phyloP scores from a whole-genome alignment of 1,140 invertebrate species.

The Pygmarrhopalites habei region DNA sequence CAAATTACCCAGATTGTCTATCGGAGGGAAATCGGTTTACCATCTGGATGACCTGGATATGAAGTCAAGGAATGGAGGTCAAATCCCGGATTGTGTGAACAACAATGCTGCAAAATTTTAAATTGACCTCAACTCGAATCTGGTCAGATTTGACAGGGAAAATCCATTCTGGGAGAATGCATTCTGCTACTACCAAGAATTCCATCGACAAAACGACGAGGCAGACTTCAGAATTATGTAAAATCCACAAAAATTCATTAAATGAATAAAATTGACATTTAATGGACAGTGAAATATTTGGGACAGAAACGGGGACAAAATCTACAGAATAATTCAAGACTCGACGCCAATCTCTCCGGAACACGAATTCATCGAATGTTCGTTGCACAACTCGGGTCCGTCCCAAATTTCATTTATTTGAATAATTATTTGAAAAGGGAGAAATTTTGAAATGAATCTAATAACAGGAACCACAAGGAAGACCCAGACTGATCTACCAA shows the following conservation, averaged over 20 bases:
- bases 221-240: background rate
- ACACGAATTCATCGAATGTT: conserved; percentile 1
- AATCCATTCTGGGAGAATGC: background rate
- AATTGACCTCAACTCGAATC: background rate
- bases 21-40: no score
- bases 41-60: background rate
- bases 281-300: background rate
- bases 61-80: background rate
- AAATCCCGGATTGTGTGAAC: background rate
- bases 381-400: no score
- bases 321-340: background rate
- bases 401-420: no score
- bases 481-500: background rate
- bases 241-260: background rate
- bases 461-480: no score
- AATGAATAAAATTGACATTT: background rate
- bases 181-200: background rate
- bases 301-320: background rate
- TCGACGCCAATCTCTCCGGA: background rate
- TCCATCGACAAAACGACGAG: background rate
- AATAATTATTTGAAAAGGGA: background rate
- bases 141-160: background rate
- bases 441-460: no score
- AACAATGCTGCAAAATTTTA: background rate
- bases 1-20: conserved; percentile 2